Evolutionary conservation across 1,140 invertebrate species (phyloP), one percentile per base, ranked within the genome.

Genomic region (Drosophila kurseongensis): DNA sequence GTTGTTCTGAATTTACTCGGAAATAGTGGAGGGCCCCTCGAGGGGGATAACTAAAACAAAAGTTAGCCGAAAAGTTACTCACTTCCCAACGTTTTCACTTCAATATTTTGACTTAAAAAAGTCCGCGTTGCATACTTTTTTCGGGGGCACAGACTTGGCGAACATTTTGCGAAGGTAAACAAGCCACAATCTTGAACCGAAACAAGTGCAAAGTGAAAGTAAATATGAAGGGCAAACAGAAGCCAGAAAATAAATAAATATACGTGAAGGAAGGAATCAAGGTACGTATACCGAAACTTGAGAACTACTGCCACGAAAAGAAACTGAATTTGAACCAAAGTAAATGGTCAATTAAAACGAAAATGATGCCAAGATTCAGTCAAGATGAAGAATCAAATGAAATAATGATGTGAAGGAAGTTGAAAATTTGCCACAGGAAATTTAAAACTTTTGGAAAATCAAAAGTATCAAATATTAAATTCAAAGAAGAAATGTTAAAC

Each of bases 181-280:
- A 69, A 41, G 42, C 50, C 36, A 16, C 50, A 56, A 56, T 56
- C 50, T 69, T 36, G 50, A 69, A 40, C 35, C 10, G 36, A 23
- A 56, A n/a, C 48, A 57, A 69, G 67, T 71, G 67, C 63, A 69
- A 69, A 71, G 67, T 71, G 67, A 71, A 71, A 69, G 65, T 71
- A 69, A 71, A 71, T 71, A 71, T 71, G 67, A 57, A 50, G 50
- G 51, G 52, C 52, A 71, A 50, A 71, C 62, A 71, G 44, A 69
- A 4, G 44, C 16, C 51, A 27, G 51, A 69, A 47, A 67, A 66
- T 67, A 47, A 67, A 66, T 67, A 65, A 67, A 67, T 62, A 68
- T 66, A 23, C 12, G 45, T 63, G 27, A 16, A 2, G 29, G 5
- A 40, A 16, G 10, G 16, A 40, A 40, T 47, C 44, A 69, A 58